Base-by-base conservation (phyloP, 2,113 vertebrate species). In the Pholis gunnellus region DNA sequence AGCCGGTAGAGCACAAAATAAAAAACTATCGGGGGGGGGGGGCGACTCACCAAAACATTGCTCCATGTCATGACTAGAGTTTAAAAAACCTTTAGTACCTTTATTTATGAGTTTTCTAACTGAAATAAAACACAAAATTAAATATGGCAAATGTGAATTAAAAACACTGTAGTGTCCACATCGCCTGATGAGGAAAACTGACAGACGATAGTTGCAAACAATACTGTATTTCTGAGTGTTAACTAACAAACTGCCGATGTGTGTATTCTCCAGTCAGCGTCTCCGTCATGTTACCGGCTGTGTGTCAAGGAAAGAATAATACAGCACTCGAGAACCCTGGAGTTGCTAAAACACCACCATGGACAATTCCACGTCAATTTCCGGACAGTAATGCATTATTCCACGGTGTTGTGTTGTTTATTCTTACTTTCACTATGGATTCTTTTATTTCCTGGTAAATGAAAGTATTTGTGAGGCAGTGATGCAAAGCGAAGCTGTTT, bases 321-420 rank as follows among this genome's bases (percentile, higher is more conserved):
- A 40, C 11, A 4, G 44, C 74, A 77, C 52, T 27, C 2, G 31
- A 65, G 18, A 29, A 25, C 44, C 48, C 22, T 9, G 13, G 76
- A 69, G 75, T 68, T 48, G 52, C 71, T 70, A 34, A 79, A 87
- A 70, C 87, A 76, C 75, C 57, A 42, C 71, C 59, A 60, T 18
- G 56, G 60, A 44, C 78, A 74, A 86, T 90, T 86, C 64, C 59
- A 63, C 50, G 5, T 88, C 88, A 50, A 59, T 92, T 91, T 91
- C 84, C 59, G 64, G 42, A 66, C 38, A 68, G 73, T 71, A 71
- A 79, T 87, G 60, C 27, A 56, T 79, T 75, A 80, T 81, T 71
- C 18, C 81, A 69, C 9, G 15, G 59, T 34, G 63, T 72, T 84
- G 85, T 73, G 67, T 18, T 1, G 48, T 86, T 78, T 87, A 75